phyloP scores from a whole-genome alignment of 1,140 invertebrate genomes.

The Pomacea maculata region DNA sequence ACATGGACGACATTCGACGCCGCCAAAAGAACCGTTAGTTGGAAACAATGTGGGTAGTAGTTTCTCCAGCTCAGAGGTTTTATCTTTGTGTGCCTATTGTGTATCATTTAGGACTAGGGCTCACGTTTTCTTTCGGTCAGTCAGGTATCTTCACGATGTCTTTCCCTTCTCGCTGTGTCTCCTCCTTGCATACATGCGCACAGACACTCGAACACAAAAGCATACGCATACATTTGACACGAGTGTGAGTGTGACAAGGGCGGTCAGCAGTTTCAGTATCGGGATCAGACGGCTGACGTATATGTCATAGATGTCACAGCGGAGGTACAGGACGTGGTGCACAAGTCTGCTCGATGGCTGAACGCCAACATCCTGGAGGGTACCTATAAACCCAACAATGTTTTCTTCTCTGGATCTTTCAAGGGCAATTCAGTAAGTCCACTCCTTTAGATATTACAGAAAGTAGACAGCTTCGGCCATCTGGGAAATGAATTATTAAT shows the following conservation, averaged over 20 bases:
- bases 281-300: too few relatives aligned
- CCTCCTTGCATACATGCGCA: too few relatives aligned
- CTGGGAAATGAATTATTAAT: not conserved
- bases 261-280: too few relatives aligned
- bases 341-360: constrained; percentile 43
- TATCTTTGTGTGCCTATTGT: constrained; percentile 36
- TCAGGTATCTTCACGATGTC: too few relatives aligned
- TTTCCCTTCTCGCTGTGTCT: too few relatives aligned
- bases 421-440: constrained; percentile 29
- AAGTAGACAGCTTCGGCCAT: not conserved
- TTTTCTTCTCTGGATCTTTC: constrained; percentile 57
- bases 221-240: too few relatives aligned
- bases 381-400: constrained; percentile 56
- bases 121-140: too few relatives aligned
- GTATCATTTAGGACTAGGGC: too few relatives aligned
- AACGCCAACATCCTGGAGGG: constrained; percentile 39
- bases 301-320: constrained; percentile 38
- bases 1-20: constrained; percentile 46
- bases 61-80: constrained; percentile 31
- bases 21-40: constrained; percentile 20
- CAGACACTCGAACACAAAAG: too few relatives aligned
- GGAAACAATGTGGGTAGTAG: constrained; percentile 30
- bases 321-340: constrained; percentile 40
- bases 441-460: too few relatives aligned
- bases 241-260: too few relatives aligned